Conservation (phyloP, 2,888 invertebrate genomes). For the Aelia acuminata region DNA sequence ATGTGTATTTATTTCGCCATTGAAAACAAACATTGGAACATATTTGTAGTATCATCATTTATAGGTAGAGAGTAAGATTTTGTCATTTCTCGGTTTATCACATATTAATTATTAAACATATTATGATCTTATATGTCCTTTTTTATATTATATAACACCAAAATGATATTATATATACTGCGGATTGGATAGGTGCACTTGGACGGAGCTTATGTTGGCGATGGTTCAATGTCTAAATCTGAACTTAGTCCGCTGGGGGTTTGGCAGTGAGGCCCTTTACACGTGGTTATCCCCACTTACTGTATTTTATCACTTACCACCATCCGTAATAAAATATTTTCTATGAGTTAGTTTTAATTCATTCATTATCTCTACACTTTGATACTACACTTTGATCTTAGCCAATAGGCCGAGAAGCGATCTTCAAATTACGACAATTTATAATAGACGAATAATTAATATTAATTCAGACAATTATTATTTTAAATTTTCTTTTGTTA, state of each 20-base stretch:
- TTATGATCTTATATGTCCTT: neutral
- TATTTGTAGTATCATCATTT: neutral
- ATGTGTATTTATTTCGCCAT: neutral
- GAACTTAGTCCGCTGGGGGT: conserved; percentile 7
- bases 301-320: neutral
- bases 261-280: neutral
- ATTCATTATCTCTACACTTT: neutral
- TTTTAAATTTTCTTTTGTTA: no score
- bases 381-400: no score
- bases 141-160: neutral
- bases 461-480: no score
- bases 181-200: conserved; percentile 4
- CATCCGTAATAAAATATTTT: neutral
- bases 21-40: neutral
- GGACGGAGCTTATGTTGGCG: conserved; percentile 8
- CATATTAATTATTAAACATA: neutral
- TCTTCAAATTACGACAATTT: no score
- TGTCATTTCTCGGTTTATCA: neutral
- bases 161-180: neutral
- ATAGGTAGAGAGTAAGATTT: neutral
- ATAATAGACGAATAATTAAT: no score
- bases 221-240: conserved; percentile 23
- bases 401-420: no score
- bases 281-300: neutral
- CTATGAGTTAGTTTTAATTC: neutral